Percentiles rank a stretch among this genome's conserved stretches.
Conservation (phyloP, 2,797 vertebrate genomes). For the Oreortyx pictus region DNA sequence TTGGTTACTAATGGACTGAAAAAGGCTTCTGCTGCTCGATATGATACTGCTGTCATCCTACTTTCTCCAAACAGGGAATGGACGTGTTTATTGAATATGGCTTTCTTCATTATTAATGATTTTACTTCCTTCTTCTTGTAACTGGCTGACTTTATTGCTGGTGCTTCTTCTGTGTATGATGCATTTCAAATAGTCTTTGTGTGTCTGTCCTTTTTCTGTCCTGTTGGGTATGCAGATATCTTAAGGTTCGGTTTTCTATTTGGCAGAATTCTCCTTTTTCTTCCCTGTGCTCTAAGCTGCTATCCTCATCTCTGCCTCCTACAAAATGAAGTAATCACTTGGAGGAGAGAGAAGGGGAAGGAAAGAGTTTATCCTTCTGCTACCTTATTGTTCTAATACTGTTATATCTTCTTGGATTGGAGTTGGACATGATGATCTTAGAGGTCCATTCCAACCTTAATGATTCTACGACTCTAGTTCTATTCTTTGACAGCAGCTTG, state of each 20-base stretch:
- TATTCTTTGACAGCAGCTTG: background rate
- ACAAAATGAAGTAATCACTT: background rate
- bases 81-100: conserved; percentile 29
- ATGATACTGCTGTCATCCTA: conserved; percentile 46
- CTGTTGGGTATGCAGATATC: background rate
- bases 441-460: too few relatives aligned
- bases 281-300: background rate
- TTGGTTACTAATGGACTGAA: conserved; percentile 71
- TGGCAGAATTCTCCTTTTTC: background rate
- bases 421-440: too few relatives aligned
- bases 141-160: background rate
- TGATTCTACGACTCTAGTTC: too few relatives aligned
- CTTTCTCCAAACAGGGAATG: conserved; percentile 29
- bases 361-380: background rate
- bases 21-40: conserved; percentile 46
- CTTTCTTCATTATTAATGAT: conserved; percentile 56
- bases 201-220: background rate
- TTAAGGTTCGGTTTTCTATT: background rate
- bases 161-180: background rate
- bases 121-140: background rate
- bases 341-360: background rate
- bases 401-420: background rate
- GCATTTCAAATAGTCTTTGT: background rate
- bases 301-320: background rate
- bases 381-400: background rate